phyloP scores from a whole-genome alignment of 2,797 vertebrate genomes.

The Enteromius argenteus region DNA sequence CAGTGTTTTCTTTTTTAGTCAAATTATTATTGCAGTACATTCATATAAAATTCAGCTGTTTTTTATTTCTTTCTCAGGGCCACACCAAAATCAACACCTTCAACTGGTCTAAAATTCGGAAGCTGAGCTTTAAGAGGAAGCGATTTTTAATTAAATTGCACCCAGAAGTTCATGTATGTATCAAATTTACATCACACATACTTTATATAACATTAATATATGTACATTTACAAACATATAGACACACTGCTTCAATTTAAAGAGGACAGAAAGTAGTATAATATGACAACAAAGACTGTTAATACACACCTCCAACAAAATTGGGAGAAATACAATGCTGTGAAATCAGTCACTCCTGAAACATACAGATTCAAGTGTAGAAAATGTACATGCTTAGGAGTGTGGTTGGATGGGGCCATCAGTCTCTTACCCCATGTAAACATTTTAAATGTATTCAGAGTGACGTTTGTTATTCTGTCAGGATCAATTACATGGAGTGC shows the following conservation, averaged over 20 bases:
- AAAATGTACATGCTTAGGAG: slow-evolving; percentile 1
- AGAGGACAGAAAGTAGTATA: not conserved
- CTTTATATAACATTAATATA: not conserved
- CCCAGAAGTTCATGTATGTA: slow-evolving; percentile 91
- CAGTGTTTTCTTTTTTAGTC: not conserved
- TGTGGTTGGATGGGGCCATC: slow-evolving; percentile 4
- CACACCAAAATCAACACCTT: slow-evolving; percentile 97
- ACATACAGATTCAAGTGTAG: slow-evolving; percentile 5
- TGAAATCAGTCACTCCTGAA: not conserved
- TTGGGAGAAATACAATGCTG: not conserved
- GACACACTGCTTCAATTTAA: not conserved
- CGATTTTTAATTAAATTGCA: slow-evolving; percentile 96
- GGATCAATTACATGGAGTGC: slow-evolving; percentile 31
- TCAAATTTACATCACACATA: slow-evolving; percentile 13
- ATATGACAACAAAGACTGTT: not conserved
- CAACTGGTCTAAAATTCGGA: slow-evolving; percentile 99
- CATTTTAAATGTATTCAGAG: slow-evolving; percentile 24
- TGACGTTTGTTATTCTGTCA: slow-evolving; percentile 48
- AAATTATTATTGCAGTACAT: not conserved
- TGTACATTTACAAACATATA: not conserved
- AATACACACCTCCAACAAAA: not conserved
- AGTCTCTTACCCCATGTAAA: slow-evolving; percentile 19
- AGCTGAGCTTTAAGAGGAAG: slow-evolving; percentile 97
- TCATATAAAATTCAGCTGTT: not conserved
- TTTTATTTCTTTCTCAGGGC: slow-evolving; percentile 75